phyloP scores from a whole-genome alignment of 2,888 invertebrate species.

The Pilophorus perplexus region DNA sequence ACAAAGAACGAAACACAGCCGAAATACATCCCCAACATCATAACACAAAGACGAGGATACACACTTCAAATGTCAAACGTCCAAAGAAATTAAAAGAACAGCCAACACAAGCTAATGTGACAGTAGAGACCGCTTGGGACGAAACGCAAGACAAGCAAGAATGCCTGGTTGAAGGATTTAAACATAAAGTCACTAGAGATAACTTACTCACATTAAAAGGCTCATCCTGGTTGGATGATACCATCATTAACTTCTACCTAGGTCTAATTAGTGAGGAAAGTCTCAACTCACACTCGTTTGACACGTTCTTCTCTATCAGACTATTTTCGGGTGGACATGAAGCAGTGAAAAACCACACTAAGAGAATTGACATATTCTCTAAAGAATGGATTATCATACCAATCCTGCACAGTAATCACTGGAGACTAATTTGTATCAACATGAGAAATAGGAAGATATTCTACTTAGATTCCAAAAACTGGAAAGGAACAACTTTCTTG shows the following conservation, averaged over 20 bases:
- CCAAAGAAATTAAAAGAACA: neutral
- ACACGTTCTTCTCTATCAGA: too few species aligned
- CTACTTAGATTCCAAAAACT: neutral
- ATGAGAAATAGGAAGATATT: neutral
- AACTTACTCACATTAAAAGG: neutral
- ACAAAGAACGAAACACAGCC: conserved; percentile 3
- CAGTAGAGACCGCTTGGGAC: too few species aligned
- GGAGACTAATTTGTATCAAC: neutral
- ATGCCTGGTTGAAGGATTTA: too few species aligned
- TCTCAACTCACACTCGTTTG: too few species aligned
- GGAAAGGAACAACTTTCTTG: neutral
- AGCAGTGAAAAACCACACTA: too few species aligned
- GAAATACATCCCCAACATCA: neutral
- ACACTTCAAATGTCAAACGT: conserved; percentile 8
- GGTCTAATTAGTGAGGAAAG: neutral
- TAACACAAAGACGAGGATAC: conserved; percentile 21
- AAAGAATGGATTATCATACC: too few species aligned
- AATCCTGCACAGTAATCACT: too few species aligned
- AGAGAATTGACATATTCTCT: too few species aligned
- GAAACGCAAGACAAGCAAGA: neutral
- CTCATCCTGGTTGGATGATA: neutral
- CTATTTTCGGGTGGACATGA: too few species aligned
- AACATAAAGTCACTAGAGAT: neutral
- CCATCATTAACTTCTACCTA: neutral
- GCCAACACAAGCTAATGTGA: too few species aligned